Percentiles rank a stretch among this genome's conserved stretches.
phyloP scores from a whole-genome alignment of 1,140 invertebrate genomes.

The Luehdorfia chinensis region DNA sequence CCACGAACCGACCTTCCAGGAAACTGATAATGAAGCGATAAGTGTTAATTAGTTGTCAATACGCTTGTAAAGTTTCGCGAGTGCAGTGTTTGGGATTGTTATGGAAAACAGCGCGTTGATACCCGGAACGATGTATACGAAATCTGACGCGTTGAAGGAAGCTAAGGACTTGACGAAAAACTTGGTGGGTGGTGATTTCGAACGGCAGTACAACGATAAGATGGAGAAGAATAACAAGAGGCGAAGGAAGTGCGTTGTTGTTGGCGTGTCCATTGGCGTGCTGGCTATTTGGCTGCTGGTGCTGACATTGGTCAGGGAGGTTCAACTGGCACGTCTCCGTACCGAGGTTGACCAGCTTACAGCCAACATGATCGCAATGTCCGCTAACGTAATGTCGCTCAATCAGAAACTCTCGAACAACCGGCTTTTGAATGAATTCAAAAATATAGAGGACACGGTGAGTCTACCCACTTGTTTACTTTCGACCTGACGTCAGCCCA shows the following conservation, averaged over 20 bases:
- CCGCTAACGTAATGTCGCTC: slow-evolving; percentile 48
- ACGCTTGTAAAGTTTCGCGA: slow-evolving; percentile 36
- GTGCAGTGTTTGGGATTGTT: slow-evolving; percentile 47
- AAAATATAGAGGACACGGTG: slow-evolving; percentile 61
- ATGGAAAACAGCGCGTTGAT: slow-evolving; percentile 58
- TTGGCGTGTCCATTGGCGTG: slow-evolving; percentile 33
- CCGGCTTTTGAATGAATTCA: slow-evolving; percentile 55
- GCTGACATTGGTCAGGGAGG: slow-evolving; percentile 47
- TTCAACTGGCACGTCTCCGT: slow-evolving; percentile 47
- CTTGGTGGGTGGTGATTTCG: slow-evolving; percentile 64
- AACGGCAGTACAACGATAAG: slow-evolving; percentile 47
- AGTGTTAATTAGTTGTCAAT: slow-evolving; percentile 33
- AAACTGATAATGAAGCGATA: slow-evolving; percentile 55
- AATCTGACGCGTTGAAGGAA: slow-evolving; percentile 52
- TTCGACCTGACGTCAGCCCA: slow-evolving; percentile 1
- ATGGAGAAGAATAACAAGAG: slow-evolving; percentile 33
- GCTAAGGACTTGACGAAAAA: slow-evolving; percentile 62
- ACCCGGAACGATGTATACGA: slow-evolving; percentile 58
- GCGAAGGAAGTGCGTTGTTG: slow-evolving; percentile 35
- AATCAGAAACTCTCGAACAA: slow-evolving; percentile 54
- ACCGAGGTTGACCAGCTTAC: slow-evolving; percentile 55
- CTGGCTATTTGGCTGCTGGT: slow-evolving; percentile 45
- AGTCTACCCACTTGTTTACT: slow-evolving; percentile 31
- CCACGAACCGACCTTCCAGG: slow-evolving; percentile 36
- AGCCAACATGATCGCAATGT: slow-evolving; percentile 53